phyloP scores from a whole-genome alignment of 2,113 vertebrate genomes.

The Felis catus region F.catus_Fca126_mat1.0 CM031413.1:92069501-92070000 shows the following conservation, averaged over 20 bases:
- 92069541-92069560: background rate
- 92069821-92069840: background rate
- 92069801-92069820: background rate
- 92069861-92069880: background rate
- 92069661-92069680: background rate
- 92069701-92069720: background rate
- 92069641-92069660: conserved; percentile 25
- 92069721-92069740: background rate
- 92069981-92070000: too few species aligned
- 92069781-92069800: background rate
- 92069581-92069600: background rate
- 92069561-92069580: background rate
- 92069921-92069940: background rate
- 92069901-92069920: conserved; percentile 39
- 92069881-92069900: conserved; percentile 17
- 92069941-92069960: background rate
- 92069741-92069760: background rate
- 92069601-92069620: background rate
- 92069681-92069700: background rate
- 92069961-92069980: background rate
- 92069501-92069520: background rate
- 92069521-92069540: background rate
- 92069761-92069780: background rate
- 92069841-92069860: background rate
- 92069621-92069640: conserved; percentile 1